A percentile compares a stretch with the other conserved stretches of the same genome.
These are phyloP conservation scores for Patella depressa DNA, from an alignment of 2,888 invertebrate species.

Conservation along the genomic window DNA sequence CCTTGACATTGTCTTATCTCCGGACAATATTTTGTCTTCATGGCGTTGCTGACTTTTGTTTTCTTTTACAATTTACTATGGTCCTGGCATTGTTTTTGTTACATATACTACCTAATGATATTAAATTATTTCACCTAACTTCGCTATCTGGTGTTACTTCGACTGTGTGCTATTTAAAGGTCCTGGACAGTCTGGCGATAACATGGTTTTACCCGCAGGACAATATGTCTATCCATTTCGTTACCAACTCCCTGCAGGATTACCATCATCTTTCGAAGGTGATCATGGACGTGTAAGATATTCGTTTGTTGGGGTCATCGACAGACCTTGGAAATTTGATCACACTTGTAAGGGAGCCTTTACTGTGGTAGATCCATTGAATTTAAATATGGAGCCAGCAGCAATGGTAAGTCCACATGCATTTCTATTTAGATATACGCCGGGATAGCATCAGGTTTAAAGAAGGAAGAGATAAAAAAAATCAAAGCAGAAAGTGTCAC, in stretches of 20 bases:
- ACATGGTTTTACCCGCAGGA: slow-evolving; percentile 77
- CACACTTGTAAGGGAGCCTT: slow-evolving; percentile 85
- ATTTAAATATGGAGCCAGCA: slow-evolving; percentile 77
- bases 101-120: too few species aligned
- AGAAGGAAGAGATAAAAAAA: too few species aligned
- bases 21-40: too few species aligned
- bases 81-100: too few species aligned
- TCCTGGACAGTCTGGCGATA: slow-evolving; percentile 21
- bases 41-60: too few species aligned
- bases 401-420: slow-evolving; percentile 42
- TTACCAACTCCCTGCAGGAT: slow-evolving; percentile 77
- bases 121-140: too few species aligned
- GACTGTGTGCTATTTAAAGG: slow-evolving; percentile 25
- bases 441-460: too few species aligned
- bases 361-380: slow-evolving; percentile 84
- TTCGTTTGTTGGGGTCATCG: slow-evolving; percentile 83
- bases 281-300: slow-evolving; percentile 80
- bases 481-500: too few species aligned
- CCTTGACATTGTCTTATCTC: too few species aligned
- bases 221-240: slow-evolving; percentile 84
- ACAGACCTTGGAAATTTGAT: slow-evolving; percentile 86
- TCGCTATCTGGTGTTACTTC: slow-evolving; percentile 40
- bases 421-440: too few species aligned
- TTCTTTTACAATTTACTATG: too few species aligned
- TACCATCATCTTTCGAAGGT: slow-evolving; percentile 58